phyloP scores from a whole-genome alignment of 2,888 invertebrate genomes.

The Drosophila barbarae region DNA sequence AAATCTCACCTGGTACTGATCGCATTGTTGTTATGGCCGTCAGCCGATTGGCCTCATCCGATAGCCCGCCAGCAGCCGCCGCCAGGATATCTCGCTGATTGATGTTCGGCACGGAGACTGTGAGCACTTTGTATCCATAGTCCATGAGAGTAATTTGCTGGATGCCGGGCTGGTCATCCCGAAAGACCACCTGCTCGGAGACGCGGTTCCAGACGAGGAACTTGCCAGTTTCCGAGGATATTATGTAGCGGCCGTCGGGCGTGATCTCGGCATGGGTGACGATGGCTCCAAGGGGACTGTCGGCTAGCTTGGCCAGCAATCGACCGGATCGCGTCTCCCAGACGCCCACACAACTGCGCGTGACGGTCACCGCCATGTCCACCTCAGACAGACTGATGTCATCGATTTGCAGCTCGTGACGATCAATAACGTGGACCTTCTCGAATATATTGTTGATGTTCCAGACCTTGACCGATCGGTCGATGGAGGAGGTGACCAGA shows the following conservation, averaged over 20 bases:
- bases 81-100: conserved; percentile 81
- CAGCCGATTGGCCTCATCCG: conserved; percentile 83
- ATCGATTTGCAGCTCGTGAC: conserved; percentile 97
- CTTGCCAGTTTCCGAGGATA: conserved; percentile 95
- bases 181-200: conserved; percentile 84
- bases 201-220: conserved; percentile 92
- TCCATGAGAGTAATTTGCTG: conserved; percentile 80
- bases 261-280: conserved; percentile 96
- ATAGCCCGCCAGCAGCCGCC: conserved; percentile 76
- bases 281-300: conserved; percentile 95
- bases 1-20: conserved; percentile 85
- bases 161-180: conserved; percentile 87
- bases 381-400: conserved; percentile 91
- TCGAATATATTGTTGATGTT: conserved; percentile 99
- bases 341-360: conserved; percentile 95
- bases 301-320: conserved; percentile 91
- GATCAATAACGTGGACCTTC: conserved; percentile 96
- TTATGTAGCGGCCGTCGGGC: conserved; percentile 89
- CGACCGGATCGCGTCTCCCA: conserved; percentile 95
- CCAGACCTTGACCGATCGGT: conserved; percentile 99
- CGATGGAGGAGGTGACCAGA: conserved; percentile 97
- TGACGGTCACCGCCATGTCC: conserved; percentile 93
- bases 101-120: conserved; percentile 79
- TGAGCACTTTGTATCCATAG: conserved; percentile 78
- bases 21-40: conserved; percentile 85